phyloP scores from a whole-genome alignment of 2,113 vertebrate genomes.

The crab-eating macaque (Macaca fascicularis) region T2T-MFA8v1.1 NC_088386.1:114845001-114845500 shows the following conservation, averaged over 20 bases:
- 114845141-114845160: conserved; percentile 72
- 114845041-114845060: not conserved
- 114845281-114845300: conserved; percentile 51
- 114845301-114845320: conserved; percentile 55
- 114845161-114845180: conserved; percentile 79
- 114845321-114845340: conserved; percentile 45
- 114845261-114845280: conserved; percentile 33
- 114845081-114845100: conserved; percentile 31
- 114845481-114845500: no score
- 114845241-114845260: conserved; percentile 60
- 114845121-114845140: conserved; percentile 76
- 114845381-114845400: no score
- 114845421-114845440: no score
- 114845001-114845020: not conserved
- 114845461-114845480: no score
- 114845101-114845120: conserved; percentile 75
- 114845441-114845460: no score
- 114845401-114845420: no score
- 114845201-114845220: conserved; percentile 56
- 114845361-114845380: not conserved
- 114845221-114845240: conserved; percentile 40
- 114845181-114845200: conserved; percentile 60
- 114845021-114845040: not conserved
- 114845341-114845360: not conserved
- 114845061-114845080: conserved; percentile 24